These are phyloP conservation scores for Hemibagrus wyckioides DNA, from an alignment of 2,113 vertebrate genomes.

Conservation along the genomic window DNA sequence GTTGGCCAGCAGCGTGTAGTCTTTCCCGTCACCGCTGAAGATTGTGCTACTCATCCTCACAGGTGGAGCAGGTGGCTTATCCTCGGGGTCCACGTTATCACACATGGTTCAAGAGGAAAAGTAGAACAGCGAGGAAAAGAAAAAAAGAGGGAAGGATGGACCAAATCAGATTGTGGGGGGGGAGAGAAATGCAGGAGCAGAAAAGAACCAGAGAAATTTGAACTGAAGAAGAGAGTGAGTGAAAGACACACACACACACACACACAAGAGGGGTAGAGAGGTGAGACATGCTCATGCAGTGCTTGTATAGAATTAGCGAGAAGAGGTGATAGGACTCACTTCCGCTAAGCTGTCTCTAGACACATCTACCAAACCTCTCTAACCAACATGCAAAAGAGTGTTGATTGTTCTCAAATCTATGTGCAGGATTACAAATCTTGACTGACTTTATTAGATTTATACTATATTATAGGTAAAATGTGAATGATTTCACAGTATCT, in stretches of 20 bases:
- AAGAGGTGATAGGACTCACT: background rate
- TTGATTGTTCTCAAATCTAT: background rate
- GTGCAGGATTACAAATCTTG: background rate
- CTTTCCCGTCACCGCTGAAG: conserved; percentile 86
- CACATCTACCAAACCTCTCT: background rate
- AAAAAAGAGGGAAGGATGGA: conserved; percentile 44
- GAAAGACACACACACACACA: conserved; percentile 31
- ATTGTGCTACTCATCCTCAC: conserved; percentile 92
- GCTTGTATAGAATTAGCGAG: conserved; percentile 28
- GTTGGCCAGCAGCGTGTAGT: conserved; percentile 81
- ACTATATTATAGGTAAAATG: background rate
- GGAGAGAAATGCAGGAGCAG: conserved; percentile 29
- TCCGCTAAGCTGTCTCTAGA: background rate
- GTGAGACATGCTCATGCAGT: conserved; percentile 57
- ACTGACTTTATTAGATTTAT: background rate
- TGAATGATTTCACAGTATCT: background rate
- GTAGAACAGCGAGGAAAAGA: conserved; percentile 49
- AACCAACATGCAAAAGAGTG: background rate
- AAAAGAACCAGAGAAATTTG: conserved; percentile 46
- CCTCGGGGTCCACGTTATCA: conserved; percentile 94
- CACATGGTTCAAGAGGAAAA: conserved; percentile 79
- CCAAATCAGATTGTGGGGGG: background rate
- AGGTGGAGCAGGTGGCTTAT: conserved; percentile 96
- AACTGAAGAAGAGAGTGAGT: conserved; percentile 41
- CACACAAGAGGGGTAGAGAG: conserved; percentile 49